A percentile compares a stretch with the other conserved stretches of the same genome.
Conservation (phyloP, 2,113 vertebrate species). For the Corythornis vintsioides region DNA sequence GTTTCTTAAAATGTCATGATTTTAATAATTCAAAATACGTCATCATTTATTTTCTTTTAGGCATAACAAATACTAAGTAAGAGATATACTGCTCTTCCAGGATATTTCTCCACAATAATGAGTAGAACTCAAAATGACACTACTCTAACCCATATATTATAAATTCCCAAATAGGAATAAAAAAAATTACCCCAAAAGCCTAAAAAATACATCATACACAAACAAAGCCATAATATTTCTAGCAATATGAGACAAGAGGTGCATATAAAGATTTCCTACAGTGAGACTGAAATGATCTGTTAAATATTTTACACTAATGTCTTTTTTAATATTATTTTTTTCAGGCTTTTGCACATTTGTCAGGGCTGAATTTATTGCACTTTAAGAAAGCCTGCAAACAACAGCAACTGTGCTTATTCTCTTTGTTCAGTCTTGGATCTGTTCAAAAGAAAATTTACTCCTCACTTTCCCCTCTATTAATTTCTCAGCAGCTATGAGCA, state of each 20-base stretch:
- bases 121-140: neutral
- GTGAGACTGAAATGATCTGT: neutral
- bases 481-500: neutral
- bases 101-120: neutral
- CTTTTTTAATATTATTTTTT: neutral
- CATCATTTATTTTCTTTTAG: neutral
- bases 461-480: neutral
- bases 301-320: slow-evolving; percentile 54
- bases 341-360: neutral
- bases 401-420: neutral
- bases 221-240: neutral
- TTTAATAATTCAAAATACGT: slow-evolving; percentile 28
- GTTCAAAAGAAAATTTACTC: neutral
- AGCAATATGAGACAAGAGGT: neutral
- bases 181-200: neutral
- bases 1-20: neutral
- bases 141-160: neutral
- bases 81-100: neutral
- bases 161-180: neutral
- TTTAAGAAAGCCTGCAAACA: neutral
- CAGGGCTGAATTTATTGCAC: slow-evolving; percentile 1
- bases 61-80: neutral
- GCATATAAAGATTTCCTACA: slow-evolving; percentile 15
- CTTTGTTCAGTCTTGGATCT: neutral
- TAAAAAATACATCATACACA: neutral